A percentile compares a stretch with the other conserved stretches of the same genome.
phyloP scores from a whole-genome alignment of 2,888 invertebrate genomes.

The Bombylius major region DNA sequence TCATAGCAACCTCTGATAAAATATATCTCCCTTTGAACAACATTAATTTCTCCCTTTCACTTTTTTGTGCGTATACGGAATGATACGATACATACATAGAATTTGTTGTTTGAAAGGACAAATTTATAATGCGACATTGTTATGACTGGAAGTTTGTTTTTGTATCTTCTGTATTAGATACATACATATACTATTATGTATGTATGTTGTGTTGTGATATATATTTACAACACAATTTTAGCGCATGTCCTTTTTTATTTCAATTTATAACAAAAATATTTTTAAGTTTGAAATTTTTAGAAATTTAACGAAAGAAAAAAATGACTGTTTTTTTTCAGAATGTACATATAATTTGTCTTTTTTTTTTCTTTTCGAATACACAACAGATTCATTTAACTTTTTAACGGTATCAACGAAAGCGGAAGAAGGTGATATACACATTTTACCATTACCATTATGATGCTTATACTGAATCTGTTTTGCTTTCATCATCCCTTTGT shows the following conservation, averaged over 20 bases:
- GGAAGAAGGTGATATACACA: too few relatives aligned
- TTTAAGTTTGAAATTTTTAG: background rate
- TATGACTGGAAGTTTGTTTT: background rate
- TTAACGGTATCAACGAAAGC: too few relatives aligned
- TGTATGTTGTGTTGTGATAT: background rate
- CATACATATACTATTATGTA: background rate
- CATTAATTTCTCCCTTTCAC: slow-evolving; percentile 4
- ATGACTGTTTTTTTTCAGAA: too few relatives aligned
- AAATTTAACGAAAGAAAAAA: background rate
- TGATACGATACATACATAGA: background rate
- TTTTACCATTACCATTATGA: too few relatives aligned
- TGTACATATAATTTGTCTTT: too few relatives aligned
- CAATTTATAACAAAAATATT: background rate
- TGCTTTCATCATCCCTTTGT: too few relatives aligned
- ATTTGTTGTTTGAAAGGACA: background rate
- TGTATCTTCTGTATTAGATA: too few relatives aligned
- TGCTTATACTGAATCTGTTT: too few relatives aligned
- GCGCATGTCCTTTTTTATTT: background rate
- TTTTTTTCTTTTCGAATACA: too few relatives aligned
- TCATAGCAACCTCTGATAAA: slow-evolving; percentile 8
- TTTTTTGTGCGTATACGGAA: background rate
- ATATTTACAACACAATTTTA: background rate
- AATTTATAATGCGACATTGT: background rate
- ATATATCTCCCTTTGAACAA: background rate
- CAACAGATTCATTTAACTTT: too few relatives aligned